Evolutionary conservation across 1,140 invertebrate species (phyloP), one percentile per base, ranked within the genome.

Genomic region (Listronotus bonariensis): DNA sequence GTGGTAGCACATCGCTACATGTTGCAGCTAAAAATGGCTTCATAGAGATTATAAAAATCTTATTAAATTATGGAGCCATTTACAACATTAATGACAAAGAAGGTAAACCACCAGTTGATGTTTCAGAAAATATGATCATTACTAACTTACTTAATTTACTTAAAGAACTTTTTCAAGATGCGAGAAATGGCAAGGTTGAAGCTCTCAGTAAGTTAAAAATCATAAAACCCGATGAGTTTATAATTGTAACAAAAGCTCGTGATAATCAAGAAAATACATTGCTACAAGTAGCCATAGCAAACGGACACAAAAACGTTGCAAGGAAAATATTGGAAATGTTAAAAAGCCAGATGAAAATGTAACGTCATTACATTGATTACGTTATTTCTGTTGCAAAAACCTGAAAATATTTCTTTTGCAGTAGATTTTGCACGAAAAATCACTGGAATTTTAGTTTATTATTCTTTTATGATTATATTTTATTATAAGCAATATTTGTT

Each of bases 1-100:
- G 31, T 38, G 52, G 34, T 17, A 18, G 1, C 11, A 54, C 52
- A 40, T 14, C 52, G 10, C 34, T 54, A 8, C 52, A 54, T 17
- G 34, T 54, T 38, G 52, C 52, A 38, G 52, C 52, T 54, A 54
- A 54, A 54, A 40, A 17, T 36, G 52, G 52, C 31, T 54, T 54
- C 12, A 6, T 36, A 6, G 52, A 54, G 8, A 11, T 54, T 4
- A 31, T 54, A 5, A 17, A 38, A 54, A 36, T 15, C 0, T 54
- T 54, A 17, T 15, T 54, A 6, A 54, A 18, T 12, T 32, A 54
- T 54, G 52, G 52, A 14, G 52, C 52, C 7, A 40, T 12, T 54
- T 54, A 54, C 15, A 54, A 54, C 12, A 54, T 54, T 54, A 20
- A 36, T 9, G 36, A 54, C 15, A 54, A 40, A 54, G 32, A 36